Percentiles rank a stretch among this genome's conserved stretches.
Conservation (phyloP, 2,797 vertebrate species). For the Notolepis coatsorum region DNA sequence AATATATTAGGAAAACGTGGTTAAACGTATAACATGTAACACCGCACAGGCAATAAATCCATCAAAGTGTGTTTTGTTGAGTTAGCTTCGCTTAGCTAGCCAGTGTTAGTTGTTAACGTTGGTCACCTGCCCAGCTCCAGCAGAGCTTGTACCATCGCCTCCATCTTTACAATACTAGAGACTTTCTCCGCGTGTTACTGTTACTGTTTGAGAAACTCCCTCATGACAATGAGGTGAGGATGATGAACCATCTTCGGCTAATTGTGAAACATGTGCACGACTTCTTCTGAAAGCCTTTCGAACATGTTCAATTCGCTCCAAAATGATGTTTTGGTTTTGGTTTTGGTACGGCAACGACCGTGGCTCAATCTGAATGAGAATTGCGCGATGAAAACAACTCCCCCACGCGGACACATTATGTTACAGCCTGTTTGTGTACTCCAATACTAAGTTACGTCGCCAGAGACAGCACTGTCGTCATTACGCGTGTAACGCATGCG, state of each 20-base stretch:
- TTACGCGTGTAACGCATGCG: too few relatives aligned
- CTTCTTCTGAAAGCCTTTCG: conserved; percentile 21
- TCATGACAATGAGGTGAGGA: not conserved
- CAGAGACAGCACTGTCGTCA: too few relatives aligned
- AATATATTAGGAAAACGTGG: too few relatives aligned
- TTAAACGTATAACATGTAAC: too few relatives aligned
- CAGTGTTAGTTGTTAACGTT: conserved; percentile 1
- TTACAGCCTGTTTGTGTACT: too few relatives aligned
- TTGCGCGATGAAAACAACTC: too few relatives aligned
- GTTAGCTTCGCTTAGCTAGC: conserved; percentile 39
- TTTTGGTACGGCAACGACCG: conserved; percentile 57
- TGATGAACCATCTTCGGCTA: rapidly evolving
- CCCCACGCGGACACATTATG: too few relatives aligned
- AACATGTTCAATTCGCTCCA: conserved; percentile 80
- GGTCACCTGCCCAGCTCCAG: conserved; percentile 91
- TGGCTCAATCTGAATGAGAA: conserved; percentile 32
- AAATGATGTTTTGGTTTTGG: conserved; percentile 63
- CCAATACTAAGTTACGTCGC: too few relatives aligned
- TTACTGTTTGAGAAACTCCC: not conserved
- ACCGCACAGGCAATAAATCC: too few relatives aligned
- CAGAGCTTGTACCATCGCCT: conserved; percentile 96
- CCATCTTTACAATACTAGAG: conserved; percentile 70
- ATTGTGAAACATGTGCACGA: not conserved
- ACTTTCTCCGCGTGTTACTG: too few relatives aligned
- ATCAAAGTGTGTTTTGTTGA: not conserved